Conservation (phyloP, 2,113 vertebrate species). For the Larimichthys polyactis region DNA sequence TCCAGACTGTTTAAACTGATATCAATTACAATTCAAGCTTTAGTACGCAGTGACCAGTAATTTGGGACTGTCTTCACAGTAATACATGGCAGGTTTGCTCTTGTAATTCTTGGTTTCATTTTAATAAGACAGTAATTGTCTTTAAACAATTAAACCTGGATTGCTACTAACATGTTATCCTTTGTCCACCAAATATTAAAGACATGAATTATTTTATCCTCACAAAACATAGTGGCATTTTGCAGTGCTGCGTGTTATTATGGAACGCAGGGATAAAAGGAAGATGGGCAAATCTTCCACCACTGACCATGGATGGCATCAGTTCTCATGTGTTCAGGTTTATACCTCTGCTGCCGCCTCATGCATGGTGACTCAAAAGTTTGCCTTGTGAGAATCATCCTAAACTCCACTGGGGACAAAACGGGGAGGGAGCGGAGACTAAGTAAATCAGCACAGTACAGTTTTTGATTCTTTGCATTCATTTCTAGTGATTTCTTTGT, state of each 20-base stretch:
- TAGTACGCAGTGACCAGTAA: conserved; percentile 73
- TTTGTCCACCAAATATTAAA: conserved; percentile 23
- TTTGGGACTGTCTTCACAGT: conserved; percentile 65
- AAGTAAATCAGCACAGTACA: conserved; percentile 8
- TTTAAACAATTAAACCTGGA: conserved; percentile 50
- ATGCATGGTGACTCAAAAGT: conserved; percentile 69
- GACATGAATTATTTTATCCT: neutral
- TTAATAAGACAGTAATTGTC: conserved; percentile 77
- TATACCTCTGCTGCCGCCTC: conserved; percentile 77
- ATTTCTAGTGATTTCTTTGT: neutral
- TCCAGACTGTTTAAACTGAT: conserved; percentile 40
- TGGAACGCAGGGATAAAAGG: neutral
- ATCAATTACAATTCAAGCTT: conserved; percentile 25
- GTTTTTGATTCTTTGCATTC: neutral
- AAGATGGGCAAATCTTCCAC: neutral
- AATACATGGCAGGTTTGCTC: conserved; percentile 23
- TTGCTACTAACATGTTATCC: conserved; percentile 67
- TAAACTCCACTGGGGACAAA: conserved; percentile 41
- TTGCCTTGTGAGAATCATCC: conserved; percentile 80
- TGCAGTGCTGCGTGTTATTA: neutral
- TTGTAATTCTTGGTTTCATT: conserved; percentile 62
- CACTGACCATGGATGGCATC: conserved; percentile 55
- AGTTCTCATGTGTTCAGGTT: conserved; percentile 75
- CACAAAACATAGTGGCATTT: neutral
- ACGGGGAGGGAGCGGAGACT: conserved; percentile 11